phyloP scores from a whole-genome alignment of 2,888 invertebrate genomes.

The Agonopterix alstromeriana region DNA sequence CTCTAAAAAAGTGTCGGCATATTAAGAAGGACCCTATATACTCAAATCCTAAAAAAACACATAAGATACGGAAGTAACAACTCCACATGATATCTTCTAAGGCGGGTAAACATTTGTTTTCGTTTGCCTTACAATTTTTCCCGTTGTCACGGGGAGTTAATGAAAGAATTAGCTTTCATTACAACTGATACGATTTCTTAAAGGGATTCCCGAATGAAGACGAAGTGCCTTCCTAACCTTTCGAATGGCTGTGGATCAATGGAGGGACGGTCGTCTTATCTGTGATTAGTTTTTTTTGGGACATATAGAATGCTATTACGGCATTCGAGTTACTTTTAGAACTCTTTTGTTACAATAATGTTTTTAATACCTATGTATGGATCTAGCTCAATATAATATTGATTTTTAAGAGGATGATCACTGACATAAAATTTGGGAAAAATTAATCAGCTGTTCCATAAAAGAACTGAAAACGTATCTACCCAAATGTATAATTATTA shows the following conservation, averaged over 20 bases:
- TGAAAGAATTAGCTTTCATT: constrained; percentile 77
- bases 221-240: constrained; percentile 65
- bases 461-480: too few species aligned
- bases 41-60: too few species aligned
- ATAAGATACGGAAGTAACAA: constrained; percentile 6
- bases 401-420: too few species aligned
- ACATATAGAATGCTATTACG: constrained; percentile 41
- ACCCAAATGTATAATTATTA: too few species aligned
- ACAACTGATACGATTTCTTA: constrained; percentile 73
- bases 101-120: constrained; percentile 42
- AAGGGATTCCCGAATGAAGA: constrained; percentile 73
- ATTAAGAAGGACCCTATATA: too few species aligned
- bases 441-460: too few species aligned
- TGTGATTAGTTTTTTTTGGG: constrained; percentile 59
- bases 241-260: constrained; percentile 55
- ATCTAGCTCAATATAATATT: too few species aligned
- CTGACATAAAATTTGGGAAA: too few species aligned
- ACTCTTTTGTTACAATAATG: too few species aligned
- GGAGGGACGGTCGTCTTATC: constrained; percentile 50
- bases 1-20: too few species aligned
- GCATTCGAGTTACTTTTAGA: too few species aligned
- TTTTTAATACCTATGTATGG: too few species aligned
- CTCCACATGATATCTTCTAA: constrained; percentile 4
- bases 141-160: constrained; percentile 72
- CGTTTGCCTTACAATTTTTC: constrained; percentile 59